These are phyloP conservation scores for Myrmecobius fasciatus DNA, from an alignment of 2,113 vertebrate genomes.

Conservation along the genomic window DNA sequence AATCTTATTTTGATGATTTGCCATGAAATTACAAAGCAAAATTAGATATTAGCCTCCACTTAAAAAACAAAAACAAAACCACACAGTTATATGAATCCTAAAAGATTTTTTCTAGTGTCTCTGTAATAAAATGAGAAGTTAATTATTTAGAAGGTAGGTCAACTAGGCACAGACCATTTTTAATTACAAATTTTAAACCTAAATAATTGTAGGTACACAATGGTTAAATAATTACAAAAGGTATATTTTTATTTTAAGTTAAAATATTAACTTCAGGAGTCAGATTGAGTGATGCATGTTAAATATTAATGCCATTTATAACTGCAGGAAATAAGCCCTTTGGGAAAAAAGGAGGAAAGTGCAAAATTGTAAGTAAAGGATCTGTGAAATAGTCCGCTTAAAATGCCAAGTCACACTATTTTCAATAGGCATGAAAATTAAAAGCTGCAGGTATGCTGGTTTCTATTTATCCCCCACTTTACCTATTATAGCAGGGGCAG, in stretches of 20 bases:
- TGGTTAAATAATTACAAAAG: conserved; percentile 59
- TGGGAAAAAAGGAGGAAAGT: neutral
- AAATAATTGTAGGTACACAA: neutral
- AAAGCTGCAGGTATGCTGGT: neutral
- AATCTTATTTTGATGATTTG: conserved; percentile 36
- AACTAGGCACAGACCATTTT: neutral
- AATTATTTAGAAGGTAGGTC: neutral
- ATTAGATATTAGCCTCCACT: neutral
- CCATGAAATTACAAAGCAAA: conserved; percentile 31
- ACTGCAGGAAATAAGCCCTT: neutral
- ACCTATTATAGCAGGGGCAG: neutral
- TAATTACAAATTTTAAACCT: neutral
- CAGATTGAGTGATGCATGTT: neutral
- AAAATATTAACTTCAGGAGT: conserved; percentile 47
- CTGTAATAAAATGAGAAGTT: neutral
- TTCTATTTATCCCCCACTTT: neutral
- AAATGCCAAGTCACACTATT: conserved; percentile 60
- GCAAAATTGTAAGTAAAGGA: neutral
- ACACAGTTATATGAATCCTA: neutral
- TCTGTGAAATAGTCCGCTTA: conserved; percentile 33
- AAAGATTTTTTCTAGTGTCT: neutral
- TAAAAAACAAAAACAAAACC: neutral
- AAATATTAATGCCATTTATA: neutral
- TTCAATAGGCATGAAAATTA: conserved; percentile 46
- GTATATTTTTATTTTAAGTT: conserved; percentile 54